Base-by-base conservation (phyloP, 1,140 invertebrate genomes). In the Drosophila murphyi region DNA sequence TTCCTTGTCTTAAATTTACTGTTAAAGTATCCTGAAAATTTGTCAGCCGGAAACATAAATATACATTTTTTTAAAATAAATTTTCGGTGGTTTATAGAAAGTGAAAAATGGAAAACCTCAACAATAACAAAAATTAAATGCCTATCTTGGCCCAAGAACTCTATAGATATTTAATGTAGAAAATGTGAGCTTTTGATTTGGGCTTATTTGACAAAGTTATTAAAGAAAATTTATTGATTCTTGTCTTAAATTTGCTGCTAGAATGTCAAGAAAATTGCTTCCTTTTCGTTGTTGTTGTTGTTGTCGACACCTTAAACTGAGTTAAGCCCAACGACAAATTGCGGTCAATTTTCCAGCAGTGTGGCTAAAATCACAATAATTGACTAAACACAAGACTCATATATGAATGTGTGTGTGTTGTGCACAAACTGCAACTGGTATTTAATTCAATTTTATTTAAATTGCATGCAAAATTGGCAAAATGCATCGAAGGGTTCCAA, bases 391-490 rank as follows among this genome's bases (percentile, higher is more conserved):
- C 43, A 62, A 35, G 3, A 45, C 39, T 45, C 41, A n/a, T 10
- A 32, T 3, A 5, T n/a, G 8, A 20, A 10, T 45, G 37, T 5
- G 43, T 51, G 20, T 63, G 41, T 20, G 32, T 8, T 51, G n/a
- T 43, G 10, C 32, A 32, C 47, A 61, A 39, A 47, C 8, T 72
- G 69, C 69, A 51, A 43, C 52, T 51, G 10, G 70, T 47, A 76
- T 82, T 87, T 87, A 87, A 87, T 87, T 87, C 80, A 80, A 87
- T 87, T 87, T 88, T 74, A 88, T 88, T 87, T 75, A 87, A 87
- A 87, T 87, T 88, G 80, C 76, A 82, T 64, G 67, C 76, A 71
- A 87, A 87, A 87, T 87, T 88, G 83, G n/a, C 65, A 50, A 62
- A 43, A 68, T 69, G 34, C 60, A 48, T 54, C 29, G 34, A 69